Evolutionary conservation across 2,113 vertebrate genomes (phyloP), one percentile per base, ranked within the genome.

Genomic region (Equus quagga): DNA sequence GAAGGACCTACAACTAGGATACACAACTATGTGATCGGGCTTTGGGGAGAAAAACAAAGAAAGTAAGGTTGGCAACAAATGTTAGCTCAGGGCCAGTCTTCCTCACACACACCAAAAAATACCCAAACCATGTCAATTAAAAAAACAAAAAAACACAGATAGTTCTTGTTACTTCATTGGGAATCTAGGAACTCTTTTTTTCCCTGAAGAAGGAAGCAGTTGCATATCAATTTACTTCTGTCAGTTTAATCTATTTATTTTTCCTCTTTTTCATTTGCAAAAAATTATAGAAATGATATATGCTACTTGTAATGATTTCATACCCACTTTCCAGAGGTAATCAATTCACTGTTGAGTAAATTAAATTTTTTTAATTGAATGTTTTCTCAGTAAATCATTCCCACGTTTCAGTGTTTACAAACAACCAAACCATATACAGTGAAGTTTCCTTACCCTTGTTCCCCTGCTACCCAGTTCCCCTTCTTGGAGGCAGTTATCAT

Each of bases 351-450:
- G 18, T 75, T 67, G 76, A 78, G n/a, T 80, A 67, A 85, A 81
- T 73, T 62, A 54, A 75, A n/a, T 10, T 44, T 95, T 95, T 96
- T 95, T 82, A 33, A 65, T 33, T 70, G 23, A 21, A 58, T 33
- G 64, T 65, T 86, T 65, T 12, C n/a, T 41, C 31, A 51, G 14
- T 78, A 78, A 33, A 19, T 69, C n/a, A 64, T 78, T 91, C 18
- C 41, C 26, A 14, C 65, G 12, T 93, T 87, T 96, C 54, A 92
- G 5, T 88, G 26, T 84, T 95, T 69, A 62, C 87, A 82, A 83
- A 28, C 54, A 56, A 83, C 33, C 56, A 41, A 89, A 75, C 36
- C 46, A 2, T 46, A 26, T 44, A 41, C 6, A 60, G 24, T 76
- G 36, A 81, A 65, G 33, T n/a, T 31, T 44, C 24, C 54, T 75